Percentiles rank a stretch among this genome's conserved stretches.
Evolutionary conservation across 2,888 invertebrate genomes (phyloP).

Genomic region (Thera britannica): DNA sequence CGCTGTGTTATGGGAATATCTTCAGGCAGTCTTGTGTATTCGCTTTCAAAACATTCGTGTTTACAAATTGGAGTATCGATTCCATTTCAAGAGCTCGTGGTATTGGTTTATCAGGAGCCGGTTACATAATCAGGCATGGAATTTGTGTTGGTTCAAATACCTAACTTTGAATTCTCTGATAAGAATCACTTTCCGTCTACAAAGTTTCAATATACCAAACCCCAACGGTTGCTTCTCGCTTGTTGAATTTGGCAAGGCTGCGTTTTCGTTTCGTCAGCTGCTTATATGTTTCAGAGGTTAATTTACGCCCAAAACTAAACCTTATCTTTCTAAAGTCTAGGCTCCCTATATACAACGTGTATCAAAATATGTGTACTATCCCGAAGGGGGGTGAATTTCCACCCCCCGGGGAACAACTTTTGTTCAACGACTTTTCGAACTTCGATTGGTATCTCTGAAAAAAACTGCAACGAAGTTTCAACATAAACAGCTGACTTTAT

Average conservation of each 20-base stretch:
- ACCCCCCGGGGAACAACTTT: too few relatives aligned
- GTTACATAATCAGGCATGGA: neutral
- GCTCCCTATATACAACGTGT: neutral
- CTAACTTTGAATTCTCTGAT: neutral
- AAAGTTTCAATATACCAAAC: constrained; percentile 4
- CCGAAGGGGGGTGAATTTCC: too few relatives aligned
- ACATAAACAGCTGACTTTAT: too few relatives aligned
- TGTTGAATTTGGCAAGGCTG: neutral
- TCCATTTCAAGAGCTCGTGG: constrained; percentile 1
- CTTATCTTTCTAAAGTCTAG: constrained; percentile 1
- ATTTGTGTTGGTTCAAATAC: neutral
- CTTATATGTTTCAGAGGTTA: neutral
- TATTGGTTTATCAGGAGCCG: neutral
- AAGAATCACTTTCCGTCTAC: neutral
- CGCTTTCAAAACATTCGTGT: constrained; percentile 24
- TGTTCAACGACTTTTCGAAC: too few relatives aligned
- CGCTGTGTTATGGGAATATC: constrained; percentile 29
- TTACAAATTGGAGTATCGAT: constrained; percentile 23
- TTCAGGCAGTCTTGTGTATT: constrained; percentile 16
- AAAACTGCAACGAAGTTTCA: too few relatives aligned
- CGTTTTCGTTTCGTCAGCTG: neutral
- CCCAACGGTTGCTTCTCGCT: neutral
- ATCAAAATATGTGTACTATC: too few relatives aligned
- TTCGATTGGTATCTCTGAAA: too few relatives aligned
- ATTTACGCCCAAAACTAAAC: neutral